A percentile compares a stretch with the other conserved stretches of the same genome.
phyloP scores from a whole-genome alignment of 2,888 invertebrate species.

The Plusia festucae region DNA sequence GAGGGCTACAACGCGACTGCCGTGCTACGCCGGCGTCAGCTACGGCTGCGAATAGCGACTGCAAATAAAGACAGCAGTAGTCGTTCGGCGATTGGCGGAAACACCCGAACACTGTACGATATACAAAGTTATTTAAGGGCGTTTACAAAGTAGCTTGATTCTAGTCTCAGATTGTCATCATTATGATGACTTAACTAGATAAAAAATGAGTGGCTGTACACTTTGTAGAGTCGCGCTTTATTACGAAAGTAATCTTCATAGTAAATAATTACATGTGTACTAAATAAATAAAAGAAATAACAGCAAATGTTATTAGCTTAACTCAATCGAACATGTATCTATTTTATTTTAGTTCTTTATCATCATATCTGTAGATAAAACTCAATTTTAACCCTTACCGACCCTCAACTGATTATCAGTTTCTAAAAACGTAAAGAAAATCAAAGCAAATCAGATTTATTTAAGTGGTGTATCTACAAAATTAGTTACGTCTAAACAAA shows the following conservation, averaged over 20 bases:
- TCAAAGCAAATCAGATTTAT: too few species aligned
- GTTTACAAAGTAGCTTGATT: conserved; percentile 63
- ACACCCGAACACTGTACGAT: conserved; percentile 67
- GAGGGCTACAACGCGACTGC: conserved; percentile 81
- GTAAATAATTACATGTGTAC: neutral
- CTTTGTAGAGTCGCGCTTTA: conserved; percentile 4
- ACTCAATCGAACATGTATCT: too few species aligned
- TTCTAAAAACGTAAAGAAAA: too few species aligned
- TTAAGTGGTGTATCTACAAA: too few species aligned
- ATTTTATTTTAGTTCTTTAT: too few species aligned
- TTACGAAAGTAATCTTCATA: neutral
- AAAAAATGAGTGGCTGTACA: conserved; percentile 47
- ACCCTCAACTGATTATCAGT: too few species aligned
- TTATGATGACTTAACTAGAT: conserved; percentile 53
- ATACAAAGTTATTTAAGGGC: conserved; percentile 74
- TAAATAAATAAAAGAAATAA: too few species aligned
- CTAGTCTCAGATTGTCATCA: conserved; percentile 57
- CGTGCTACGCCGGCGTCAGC: conserved; percentile 75
- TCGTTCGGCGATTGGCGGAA: conserved; percentile 74
- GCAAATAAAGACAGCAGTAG: conserved; percentile 73
- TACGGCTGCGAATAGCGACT: conserved; percentile 66
- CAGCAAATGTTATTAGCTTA: too few species aligned
- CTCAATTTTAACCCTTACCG: too few species aligned
- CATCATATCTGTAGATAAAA: too few species aligned
- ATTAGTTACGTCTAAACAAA: neutral